These are phyloP conservation scores for Excalfactoria chinensis DNA, from an alignment of 2,113 vertebrate genomes.

Conservation along the genomic window DNA sequence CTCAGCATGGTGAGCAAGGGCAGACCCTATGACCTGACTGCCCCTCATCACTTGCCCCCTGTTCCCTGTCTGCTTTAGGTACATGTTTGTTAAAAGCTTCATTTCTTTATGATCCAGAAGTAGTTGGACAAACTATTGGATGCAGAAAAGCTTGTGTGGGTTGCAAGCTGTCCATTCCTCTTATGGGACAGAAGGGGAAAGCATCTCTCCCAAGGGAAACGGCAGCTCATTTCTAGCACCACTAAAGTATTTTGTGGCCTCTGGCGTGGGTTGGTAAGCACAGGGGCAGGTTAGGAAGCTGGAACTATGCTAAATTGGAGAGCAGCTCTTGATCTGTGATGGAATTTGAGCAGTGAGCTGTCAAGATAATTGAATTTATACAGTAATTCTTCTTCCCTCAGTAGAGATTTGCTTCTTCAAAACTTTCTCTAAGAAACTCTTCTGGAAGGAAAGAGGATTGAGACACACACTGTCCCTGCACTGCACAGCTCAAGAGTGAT, in stretches of 20 bases:
- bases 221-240: background rate
- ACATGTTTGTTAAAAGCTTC: background rate
- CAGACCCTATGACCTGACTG: rapidly evolving
- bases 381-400: background rate
- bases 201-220: background rate
- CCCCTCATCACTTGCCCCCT: background rate
- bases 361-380: constrained; percentile 55
- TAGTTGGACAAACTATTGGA: background rate
- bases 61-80: background rate
- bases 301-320: constrained; percentile 46
- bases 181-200: background rate
- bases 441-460: background rate
- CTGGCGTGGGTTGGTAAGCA: background rate
- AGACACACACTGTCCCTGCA: rapidly evolving
- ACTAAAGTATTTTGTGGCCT: background rate
- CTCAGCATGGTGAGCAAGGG: background rate
- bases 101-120: background rate
- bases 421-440: background rate
- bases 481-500: background rate
- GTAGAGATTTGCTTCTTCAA: constrained; percentile 6
- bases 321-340: constrained; percentile 34
- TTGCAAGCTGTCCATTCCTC: background rate
- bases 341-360: constrained; percentile 37
- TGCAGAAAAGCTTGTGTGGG: rapidly evolving
- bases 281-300: constrained; percentile 26